Evolutionary conservation across 1,140 invertebrate genomes (phyloP), one percentile per base, ranked within the genome.

Genomic region (Amphibalanus amphitrite): DNA sequence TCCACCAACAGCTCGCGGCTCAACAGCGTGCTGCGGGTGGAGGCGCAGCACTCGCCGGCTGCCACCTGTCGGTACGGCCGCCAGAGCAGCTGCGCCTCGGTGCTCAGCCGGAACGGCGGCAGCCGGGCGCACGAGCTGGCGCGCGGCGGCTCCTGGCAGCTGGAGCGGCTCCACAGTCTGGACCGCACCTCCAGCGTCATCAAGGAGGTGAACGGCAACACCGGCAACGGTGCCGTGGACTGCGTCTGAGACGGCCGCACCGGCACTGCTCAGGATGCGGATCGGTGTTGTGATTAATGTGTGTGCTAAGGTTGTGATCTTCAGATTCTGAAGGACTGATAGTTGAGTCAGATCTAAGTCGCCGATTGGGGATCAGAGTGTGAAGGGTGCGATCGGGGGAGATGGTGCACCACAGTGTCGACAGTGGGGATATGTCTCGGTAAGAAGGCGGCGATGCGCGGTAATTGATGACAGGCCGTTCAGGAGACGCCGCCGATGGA

Each of bases 31-130:
- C 71, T 73, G 1, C 71, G 72, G 28, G 25, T 71, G 67, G 74
- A 72, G 0, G 65, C 40, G 26, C 40, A 47, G 28, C 29, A 10
- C 30, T 73, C 17, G 33, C 73, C n/a, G 70, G 73, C 26, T 29
- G 72, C 28, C 73, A 71, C 59, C 70, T 70, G 65, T 73, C 71
- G 73, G 30, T 75, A 75, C 64, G 74, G 74, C 4, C 71, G 74
- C 29, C 74, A 74, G 70, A 73, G 74, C 70, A 74, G 71, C 67
- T 75, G 74, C 67, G 74, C 69, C 23, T 59, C 47, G 47, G 47
- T 59, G 17, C 47, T 59, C 10, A 23, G 47, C 47, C 10, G 47
- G 47, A 38, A 38, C 33, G 33, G 33, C 33, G 47, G 47, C 47
- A 20, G 13, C 13, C 47, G 47, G 13, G 47, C 47, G 47, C 47